phyloP scores from a whole-genome alignment of 2,888 invertebrate species.

The Megastigmus dorsalis region DNA sequence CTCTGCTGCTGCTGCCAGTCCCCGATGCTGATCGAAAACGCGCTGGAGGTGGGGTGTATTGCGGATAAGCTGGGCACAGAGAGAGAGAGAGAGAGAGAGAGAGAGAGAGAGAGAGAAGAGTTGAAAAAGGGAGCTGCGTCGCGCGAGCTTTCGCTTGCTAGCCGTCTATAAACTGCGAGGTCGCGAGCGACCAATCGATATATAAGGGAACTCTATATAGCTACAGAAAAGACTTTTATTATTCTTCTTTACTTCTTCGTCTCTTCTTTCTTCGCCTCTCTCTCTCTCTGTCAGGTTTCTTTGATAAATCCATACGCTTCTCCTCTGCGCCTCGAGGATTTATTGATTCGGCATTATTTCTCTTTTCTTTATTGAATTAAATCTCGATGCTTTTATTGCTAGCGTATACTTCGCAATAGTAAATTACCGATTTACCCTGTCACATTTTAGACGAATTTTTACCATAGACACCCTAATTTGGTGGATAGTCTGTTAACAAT shows the following conservation, averaged over 20 bases:
- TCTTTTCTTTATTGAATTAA: constrained; percentile 21
- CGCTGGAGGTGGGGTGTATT: background rate
- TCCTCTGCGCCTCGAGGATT: background rate
- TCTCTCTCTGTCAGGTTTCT: background rate
- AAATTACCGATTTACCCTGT: no score
- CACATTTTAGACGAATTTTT: no score
- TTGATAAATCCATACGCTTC: no score
- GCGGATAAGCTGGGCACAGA: no score
- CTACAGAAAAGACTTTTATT: constrained; percentile 3
- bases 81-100: constrained; percentile 1
- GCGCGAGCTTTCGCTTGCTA: no score
- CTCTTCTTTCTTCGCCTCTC: background rate
- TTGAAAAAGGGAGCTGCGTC: background rate
- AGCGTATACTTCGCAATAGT: no score
- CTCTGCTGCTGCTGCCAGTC: constrained; percentile 34
- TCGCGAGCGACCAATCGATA: constrained; percentile 34
- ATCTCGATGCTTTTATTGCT: constrained; percentile 8
- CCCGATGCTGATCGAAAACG: constrained; percentile 22
- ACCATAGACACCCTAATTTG: no score
- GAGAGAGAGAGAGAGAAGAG: constrained; percentile 17
- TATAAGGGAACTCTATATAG: constrained; percentile 26
- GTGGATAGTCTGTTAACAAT: no score
- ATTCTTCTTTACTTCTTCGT: background rate
- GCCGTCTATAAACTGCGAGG: constrained; percentile 36
- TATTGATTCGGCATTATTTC: constrained; percentile 21